phyloP scores from a whole-genome alignment of 2,888 invertebrate species.

The Cyaniris semiargus region DNA sequence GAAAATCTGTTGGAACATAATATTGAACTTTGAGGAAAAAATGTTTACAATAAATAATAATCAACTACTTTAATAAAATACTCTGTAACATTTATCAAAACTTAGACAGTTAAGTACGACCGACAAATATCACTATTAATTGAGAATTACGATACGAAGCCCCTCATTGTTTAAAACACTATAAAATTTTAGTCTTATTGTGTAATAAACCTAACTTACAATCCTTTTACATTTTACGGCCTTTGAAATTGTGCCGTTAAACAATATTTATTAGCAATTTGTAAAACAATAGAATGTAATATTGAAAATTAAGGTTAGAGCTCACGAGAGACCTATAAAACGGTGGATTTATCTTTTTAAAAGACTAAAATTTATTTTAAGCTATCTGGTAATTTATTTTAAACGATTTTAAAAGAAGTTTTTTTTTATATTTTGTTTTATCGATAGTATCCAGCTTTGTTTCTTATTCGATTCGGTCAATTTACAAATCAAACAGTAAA shows the following conservation, averaged over 20 bases:
- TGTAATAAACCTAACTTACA: constrained; percentile 3
- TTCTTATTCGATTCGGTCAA: too few relatives aligned
- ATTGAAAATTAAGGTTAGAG: not conserved
- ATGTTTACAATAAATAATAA: too few relatives aligned
- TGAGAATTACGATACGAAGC: not conserved
- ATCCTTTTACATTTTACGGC: constrained; percentile 9
- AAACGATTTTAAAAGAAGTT: too few relatives aligned
- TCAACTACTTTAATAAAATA: too few relatives aligned
- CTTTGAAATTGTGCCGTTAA: constrained; percentile 9
- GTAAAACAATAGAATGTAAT: constrained; percentile 7
- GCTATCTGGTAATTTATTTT: not conserved
- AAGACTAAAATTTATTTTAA: not conserved
- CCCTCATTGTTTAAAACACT: not conserved
- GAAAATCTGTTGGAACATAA: too few relatives aligned
- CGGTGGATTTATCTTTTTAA: not conserved
- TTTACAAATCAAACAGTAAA: too few relatives aligned
- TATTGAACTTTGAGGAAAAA: too few relatives aligned
- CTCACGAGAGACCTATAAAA: constrained; percentile 5
- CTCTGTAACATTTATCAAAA: not conserved
- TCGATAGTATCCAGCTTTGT: not conserved
- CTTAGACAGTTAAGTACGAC: not conserved
- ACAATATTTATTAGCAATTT: constrained; percentile 14
- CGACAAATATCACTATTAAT: not conserved
- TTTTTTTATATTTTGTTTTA: not conserved
- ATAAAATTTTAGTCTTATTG: constrained; percentile 19